phyloP scores from a whole-genome alignment of 2,113 vertebrate species.

The Aldabrachelys gigantea region DNA sequence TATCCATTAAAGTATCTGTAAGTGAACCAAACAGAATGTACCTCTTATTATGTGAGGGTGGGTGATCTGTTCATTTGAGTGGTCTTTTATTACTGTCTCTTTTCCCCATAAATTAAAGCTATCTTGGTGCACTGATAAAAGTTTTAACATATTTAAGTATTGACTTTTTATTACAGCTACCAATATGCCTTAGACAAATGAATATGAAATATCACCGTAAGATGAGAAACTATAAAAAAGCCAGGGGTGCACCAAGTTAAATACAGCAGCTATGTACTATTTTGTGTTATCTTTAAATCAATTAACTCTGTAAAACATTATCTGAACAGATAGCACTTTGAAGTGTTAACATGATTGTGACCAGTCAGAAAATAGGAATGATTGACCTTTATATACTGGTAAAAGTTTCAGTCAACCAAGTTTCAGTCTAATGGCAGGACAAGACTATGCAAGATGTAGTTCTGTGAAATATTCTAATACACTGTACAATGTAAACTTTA shows the following conservation, averaged over 20 bases:
- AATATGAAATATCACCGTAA: conserved; percentile 7
- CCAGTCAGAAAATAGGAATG: neutral
- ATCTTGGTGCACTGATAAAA: conserved; percentile 41
- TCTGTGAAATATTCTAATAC: neutral
- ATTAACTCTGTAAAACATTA: conserved; percentile 4
- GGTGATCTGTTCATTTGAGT: conserved; percentile 15
- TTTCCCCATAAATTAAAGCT: conserved; percentile 38
- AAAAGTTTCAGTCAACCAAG: neutral
- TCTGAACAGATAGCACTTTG: neutral
- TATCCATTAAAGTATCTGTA: conserved; percentile 39
- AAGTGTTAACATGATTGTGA: neutral
- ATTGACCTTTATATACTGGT: neutral
- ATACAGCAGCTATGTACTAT: neutral
- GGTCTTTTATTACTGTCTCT: conserved; percentile 36
- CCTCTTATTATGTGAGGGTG: neutral
- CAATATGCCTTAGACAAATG: neutral
- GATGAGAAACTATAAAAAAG: neutral
- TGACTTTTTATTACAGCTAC: neutral
- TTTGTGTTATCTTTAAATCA: conserved; percentile 2
- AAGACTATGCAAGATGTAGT: neutral
- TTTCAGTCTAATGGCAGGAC: neutral
- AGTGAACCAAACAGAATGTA: neutral
- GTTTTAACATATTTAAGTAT: conserved; percentile 41
- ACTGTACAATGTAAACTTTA: neutral
- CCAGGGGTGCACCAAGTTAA: neutral